Evolutionary conservation across 2,113 vertebrate genomes (phyloP).

Genomic region (Apaloderma vittatum): DNA sequence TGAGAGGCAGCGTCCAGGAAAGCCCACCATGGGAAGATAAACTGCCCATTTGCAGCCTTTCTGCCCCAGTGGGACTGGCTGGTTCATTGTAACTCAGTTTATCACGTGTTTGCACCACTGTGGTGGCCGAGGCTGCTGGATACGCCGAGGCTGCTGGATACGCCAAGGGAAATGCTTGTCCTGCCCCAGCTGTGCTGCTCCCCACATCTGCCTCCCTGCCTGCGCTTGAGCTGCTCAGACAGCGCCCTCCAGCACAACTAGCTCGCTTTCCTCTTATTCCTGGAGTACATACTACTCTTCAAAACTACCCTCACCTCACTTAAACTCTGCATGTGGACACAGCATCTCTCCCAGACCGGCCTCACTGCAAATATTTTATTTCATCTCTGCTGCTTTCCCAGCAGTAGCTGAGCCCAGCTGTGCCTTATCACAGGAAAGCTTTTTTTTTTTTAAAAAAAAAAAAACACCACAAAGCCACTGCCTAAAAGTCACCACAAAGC

Average conservation of each 20-base stretch:
- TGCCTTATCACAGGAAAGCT: background rate
- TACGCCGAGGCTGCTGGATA: background rate
- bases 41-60: background rate
- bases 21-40: background rate
- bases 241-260: fast-evolving
- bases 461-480: fast-evolving
- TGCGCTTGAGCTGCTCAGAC: background rate
- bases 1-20: background rate
- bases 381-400: background rate
- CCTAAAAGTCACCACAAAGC: fast-evolving
- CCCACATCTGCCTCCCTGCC: background rate
- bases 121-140: background rate
- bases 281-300: background rate
- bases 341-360: fast-evolving
- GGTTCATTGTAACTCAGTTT: fast-evolving
- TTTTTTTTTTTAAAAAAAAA: background rate
- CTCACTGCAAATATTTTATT: background rate
- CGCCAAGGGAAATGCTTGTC: fast-evolving
- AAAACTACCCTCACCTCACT: background rate
- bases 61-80: background rate
- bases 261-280: background rate
- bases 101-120: background rate
- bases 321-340: background rate
- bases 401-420: background rate
- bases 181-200: background rate